Evolutionary conservation across 1,140 invertebrate species (phyloP).

Genomic region (Orchesella cincta): DNA sequence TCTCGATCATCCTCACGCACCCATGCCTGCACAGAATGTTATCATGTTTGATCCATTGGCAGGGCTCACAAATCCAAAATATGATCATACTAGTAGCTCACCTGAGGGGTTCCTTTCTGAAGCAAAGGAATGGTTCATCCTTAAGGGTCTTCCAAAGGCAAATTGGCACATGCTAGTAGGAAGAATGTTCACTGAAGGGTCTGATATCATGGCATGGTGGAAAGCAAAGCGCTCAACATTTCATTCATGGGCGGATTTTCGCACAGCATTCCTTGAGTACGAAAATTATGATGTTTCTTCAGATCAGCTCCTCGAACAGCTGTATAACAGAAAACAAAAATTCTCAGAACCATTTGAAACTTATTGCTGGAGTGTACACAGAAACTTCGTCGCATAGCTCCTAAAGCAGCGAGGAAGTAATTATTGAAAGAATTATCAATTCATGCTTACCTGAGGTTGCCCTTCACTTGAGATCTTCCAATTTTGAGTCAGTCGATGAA

Average conservation of each 20-base stretch:
- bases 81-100: not conserved
- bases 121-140: not conserved
- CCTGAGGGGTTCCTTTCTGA: not conserved
- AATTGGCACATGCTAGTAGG: constrained; percentile 2
- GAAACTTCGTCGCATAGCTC: not conserved
- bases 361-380: not conserved
- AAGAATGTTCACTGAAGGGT: not conserved
- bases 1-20: too few relatives aligned
- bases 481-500: not conserved
- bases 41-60: constrained; percentile 6
- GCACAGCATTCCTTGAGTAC: not conserved
- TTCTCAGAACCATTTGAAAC: constrained; percentile 13
- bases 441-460: constrained; percentile 3
- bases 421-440: constrained; percentile 15
- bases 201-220: constrained; percentile 21
- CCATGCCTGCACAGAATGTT: too few relatives aligned
- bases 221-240: not conserved
- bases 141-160: not conserved
- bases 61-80: not conserved
- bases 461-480: not conserved
- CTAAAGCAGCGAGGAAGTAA: not conserved
- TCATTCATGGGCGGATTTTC: not conserved
- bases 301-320: not conserved
- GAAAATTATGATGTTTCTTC: not conserved
- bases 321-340: not conserved